Conservation (phyloP, 2,113 vertebrate species). For the Machaerirhynchus nigripectus region DNA sequence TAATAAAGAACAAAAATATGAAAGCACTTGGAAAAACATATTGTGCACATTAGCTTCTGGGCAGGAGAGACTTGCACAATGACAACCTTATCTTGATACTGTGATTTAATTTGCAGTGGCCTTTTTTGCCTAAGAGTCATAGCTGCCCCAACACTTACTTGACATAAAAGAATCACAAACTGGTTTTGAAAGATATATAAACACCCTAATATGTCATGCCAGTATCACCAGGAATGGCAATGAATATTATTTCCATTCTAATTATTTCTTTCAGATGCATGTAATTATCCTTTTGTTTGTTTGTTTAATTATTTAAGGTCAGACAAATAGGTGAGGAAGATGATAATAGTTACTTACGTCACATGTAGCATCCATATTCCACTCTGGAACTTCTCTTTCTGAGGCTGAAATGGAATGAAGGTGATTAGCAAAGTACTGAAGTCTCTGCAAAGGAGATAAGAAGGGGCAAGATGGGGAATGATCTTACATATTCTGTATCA, state of each 20-base stretch:
- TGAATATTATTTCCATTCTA: background rate
- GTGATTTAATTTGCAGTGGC: background rate
- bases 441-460: background rate
- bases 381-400: background rate
- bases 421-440: background rate
- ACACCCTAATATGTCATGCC: background rate
- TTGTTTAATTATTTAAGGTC: background rate
- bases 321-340: background rate
- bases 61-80: background rate
- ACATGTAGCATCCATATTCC: background rate
- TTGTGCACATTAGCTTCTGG: background rate
- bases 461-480: background rate
- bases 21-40: slow-evolving; percentile 23
- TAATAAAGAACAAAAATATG: slow-evolving; percentile 23
- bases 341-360: background rate
- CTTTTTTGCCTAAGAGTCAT: background rate
- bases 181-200: background rate
- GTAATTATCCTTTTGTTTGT: background rate
- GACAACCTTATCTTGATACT: background rate
- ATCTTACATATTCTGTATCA: background rate
- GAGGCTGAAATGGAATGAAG: background rate
- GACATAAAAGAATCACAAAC: background rate
- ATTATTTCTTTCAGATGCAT: background rate
- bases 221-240: background rate
- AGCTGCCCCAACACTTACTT: background rate